These are phyloP conservation scores for Branchellion lobata DNA, from an alignment of 2,888 invertebrate species.

Conservation along the genomic window DNA sequence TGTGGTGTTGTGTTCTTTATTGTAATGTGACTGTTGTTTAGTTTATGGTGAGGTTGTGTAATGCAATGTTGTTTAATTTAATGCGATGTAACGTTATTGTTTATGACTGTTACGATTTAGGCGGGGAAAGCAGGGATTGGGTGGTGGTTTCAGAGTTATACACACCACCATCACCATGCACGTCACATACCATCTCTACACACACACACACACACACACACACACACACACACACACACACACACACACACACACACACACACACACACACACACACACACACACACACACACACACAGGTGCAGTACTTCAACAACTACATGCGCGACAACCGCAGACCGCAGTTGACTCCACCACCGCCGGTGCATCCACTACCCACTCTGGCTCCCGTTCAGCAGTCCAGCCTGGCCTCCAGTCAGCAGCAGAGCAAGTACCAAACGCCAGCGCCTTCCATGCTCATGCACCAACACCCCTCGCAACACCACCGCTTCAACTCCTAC, in stretches of 20 bases:
- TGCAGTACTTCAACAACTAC: conserved; percentile 76
- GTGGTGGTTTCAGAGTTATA: too few relatives aligned
- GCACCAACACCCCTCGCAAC: neutral
- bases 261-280: conserved; percentile 28
- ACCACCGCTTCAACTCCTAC: neutral
- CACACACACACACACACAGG: conserved; percentile 37
- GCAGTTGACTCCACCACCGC: conserved; percentile 76
- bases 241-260: conserved; percentile 7
- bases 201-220: conserved; percentile 43
- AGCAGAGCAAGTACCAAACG: neutral
- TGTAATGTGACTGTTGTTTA: too few relatives aligned
- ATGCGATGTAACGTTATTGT: too few relatives aligned
- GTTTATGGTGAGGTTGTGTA: too few relatives aligned
- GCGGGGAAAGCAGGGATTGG: too few relatives aligned
- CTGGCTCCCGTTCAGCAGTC: neutral
- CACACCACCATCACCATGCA: too few relatives aligned
- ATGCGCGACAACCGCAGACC: conserved; percentile 87
- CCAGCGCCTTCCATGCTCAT: neutral
- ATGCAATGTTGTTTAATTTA: too few relatives aligned
- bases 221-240: conserved; percentile 27
- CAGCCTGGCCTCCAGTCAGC: neutral
- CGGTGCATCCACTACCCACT: conserved; percentile 39
- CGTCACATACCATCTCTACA: neutral
- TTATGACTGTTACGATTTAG: too few relatives aligned
- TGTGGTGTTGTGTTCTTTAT: too few relatives aligned